Evolutionary conservation across 2,888 invertebrate species (phyloP).

Genomic region (Ectobius pallidus): DNA sequence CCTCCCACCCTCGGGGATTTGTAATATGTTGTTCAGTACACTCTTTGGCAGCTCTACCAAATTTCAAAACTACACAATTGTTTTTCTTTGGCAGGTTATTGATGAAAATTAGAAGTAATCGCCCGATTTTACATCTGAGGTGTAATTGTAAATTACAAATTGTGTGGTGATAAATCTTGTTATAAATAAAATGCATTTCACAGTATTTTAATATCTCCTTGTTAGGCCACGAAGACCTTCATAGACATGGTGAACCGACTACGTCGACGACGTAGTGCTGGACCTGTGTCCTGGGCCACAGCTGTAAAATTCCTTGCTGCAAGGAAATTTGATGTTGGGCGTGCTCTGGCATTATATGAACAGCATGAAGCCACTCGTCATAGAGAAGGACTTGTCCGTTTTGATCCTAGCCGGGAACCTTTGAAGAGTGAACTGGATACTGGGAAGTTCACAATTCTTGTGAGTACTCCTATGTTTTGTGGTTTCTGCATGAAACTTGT

Average conservation of each 20-base stretch:
- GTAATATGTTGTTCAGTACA: no score
- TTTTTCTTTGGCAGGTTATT: no score
- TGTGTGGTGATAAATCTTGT: no score
- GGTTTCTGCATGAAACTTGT: no score
- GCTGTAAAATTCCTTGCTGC: slow-evolving; percentile 92
- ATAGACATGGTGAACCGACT: slow-evolving; percentile 74
- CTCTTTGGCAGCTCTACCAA: no score
- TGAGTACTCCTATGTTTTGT: slow-evolving; percentile 55
- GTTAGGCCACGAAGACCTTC: slow-evolving; percentile 82
- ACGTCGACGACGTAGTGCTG: slow-evolving; percentile 59
- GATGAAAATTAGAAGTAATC: no score
- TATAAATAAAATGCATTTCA: no score
- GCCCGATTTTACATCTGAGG: no score
- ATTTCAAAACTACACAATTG: no score
- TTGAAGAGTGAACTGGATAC: slow-evolving; percentile 86
- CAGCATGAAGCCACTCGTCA: slow-evolving; percentile 90
- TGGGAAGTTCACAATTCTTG: slow-evolving; percentile 95
- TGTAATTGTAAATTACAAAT: no score
- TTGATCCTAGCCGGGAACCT: slow-evolving; percentile 84
- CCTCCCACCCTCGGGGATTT: no score
- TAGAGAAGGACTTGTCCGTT: slow-evolving; percentile 82
- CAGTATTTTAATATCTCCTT: no score
- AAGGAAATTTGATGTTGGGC: slow-evolving; percentile 90
- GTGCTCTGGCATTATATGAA: slow-evolving; percentile 89
- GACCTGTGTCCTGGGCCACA: slow-evolving; percentile 80